These are phyloP conservation scores for Rhagonycha lutea DNA, from an alignment of 2,888 invertebrate genomes.

Conservation along the genomic window DNA sequence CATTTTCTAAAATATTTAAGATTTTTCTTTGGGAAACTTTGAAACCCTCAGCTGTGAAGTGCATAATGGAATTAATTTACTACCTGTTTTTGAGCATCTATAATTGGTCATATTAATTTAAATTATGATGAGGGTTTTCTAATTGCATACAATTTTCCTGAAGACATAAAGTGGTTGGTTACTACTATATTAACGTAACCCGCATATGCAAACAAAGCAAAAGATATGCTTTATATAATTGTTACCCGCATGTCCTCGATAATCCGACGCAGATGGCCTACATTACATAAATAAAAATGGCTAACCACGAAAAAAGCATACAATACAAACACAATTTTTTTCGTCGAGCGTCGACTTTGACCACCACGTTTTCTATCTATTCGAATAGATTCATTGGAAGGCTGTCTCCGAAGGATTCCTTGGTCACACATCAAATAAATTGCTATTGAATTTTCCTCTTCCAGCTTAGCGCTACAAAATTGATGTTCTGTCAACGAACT, in stretches of 20 bases:
- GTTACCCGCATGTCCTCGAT: constrained; percentile 43
- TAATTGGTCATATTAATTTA: neutral
- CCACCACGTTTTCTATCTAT: neutral
- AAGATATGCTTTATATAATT: constrained; percentile 21
- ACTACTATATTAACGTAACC: constrained; percentile 2
- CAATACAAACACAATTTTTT: constrained; percentile 10
- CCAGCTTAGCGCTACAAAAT: neutral
- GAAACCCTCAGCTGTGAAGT: neutral
- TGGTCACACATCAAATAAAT: neutral
- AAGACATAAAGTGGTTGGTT: constrained; percentile 6
- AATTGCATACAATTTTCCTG: constrained; percentile 9
- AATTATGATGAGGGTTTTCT: constrained; percentile 7
- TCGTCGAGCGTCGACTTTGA: neutral
- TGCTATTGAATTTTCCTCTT: neutral
- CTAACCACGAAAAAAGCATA: neutral
- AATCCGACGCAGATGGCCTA: constrained; percentile 24
- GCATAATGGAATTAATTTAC: neutral
- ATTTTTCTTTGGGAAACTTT: neutral
- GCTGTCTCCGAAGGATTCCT: neutral
- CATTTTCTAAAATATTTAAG: neutral
- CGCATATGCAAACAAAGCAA: constrained; percentile 20
- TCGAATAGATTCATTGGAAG: neutral
- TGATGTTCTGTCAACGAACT: neutral
- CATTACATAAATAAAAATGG: constrained; percentile 1
- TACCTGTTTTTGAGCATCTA: neutral